These are phyloP conservation scores for Eptatretus atami DNA, from an alignment of 2,797 vertebrate genomes.

Conservation along the genomic window DNA sequence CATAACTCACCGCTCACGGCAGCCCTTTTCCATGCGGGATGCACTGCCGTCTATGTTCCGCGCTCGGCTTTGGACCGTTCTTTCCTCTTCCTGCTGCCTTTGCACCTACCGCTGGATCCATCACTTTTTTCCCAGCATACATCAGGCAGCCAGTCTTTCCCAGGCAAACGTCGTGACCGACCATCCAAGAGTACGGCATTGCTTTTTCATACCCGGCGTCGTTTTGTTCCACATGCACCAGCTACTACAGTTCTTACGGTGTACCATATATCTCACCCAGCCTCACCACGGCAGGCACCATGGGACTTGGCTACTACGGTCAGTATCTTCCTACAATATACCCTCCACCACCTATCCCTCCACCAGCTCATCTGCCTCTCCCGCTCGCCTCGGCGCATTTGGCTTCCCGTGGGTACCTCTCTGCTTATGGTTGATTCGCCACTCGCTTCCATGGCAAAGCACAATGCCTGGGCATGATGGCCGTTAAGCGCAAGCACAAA, in stretches of 20 bases:
- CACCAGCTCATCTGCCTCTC: constrained; percentile 36
- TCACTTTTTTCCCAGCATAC: too few species aligned
- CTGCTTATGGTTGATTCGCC: background rate
- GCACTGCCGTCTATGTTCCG: constrained; percentile 66
- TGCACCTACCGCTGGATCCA: constrained; percentile 36
- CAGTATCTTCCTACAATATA: constrained; percentile 53
- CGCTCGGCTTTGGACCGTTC: constrained; percentile 66
- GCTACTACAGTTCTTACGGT: constrained; percentile 81
- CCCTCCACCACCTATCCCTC: constrained; percentile 33
- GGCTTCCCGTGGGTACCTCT: constrained; percentile 17
- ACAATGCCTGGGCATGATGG: too few species aligned
- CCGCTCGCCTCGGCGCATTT: constrained; percentile 38
- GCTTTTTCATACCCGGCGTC: constrained; percentile 71
- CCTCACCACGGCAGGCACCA: constrained; percentile 10
- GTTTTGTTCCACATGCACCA: constrained; percentile 73
- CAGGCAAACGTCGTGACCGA: constrained; percentile 32
- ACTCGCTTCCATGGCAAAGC: too few species aligned
- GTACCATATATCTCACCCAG: constrained; percentile 74
- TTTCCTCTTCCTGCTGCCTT: constrained; percentile 65
- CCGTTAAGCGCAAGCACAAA: constrained; percentile 28
- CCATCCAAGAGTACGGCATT: constrained; percentile 89
- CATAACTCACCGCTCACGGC: constrained; percentile 55
- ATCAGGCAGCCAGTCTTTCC: background rate
- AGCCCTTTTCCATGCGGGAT: constrained; percentile 45
- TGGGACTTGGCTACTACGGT: constrained; percentile 60